Evolutionary conservation across 2,113 vertebrate genomes (phyloP).

Genomic region (Stigmatopora argus): DNA sequence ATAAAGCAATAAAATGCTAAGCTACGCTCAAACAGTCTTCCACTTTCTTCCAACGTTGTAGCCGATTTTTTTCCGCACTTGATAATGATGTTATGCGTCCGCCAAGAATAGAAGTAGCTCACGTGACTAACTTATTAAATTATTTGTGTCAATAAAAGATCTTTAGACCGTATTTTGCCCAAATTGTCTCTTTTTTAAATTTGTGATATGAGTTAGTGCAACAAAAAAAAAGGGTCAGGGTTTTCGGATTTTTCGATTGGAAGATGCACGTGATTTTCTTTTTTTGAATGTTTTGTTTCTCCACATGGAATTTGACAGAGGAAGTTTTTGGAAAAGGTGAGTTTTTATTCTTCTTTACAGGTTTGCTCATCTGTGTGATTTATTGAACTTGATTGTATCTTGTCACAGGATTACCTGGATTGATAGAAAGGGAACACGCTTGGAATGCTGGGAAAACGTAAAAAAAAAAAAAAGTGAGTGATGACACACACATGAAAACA

Average conservation of each 20-base stretch:
- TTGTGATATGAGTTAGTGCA: too few species aligned
- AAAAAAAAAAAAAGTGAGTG: not conserved
- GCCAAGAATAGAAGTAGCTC: slow-evolving; percentile 71
- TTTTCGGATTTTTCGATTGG: not conserved
- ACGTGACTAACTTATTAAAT: slow-evolving; percentile 92
- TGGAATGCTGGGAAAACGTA: slow-evolving; percentile 34
- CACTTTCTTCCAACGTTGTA: not conserved
- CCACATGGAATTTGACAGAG: too few species aligned
- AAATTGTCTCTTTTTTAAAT: slow-evolving; percentile 3
- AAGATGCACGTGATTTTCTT: not conserved
- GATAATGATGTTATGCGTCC: slow-evolving; percentile 35
- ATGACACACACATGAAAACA: not conserved
- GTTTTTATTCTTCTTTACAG: not conserved
- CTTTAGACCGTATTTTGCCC: slow-evolving; percentile 69
- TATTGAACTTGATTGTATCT: slow-evolving; percentile 34
- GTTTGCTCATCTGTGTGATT: slow-evolving; percentile 28
- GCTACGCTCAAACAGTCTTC: slow-evolving; percentile 15
- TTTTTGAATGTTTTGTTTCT: not conserved
- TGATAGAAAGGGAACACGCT: slow-evolving; percentile 19
- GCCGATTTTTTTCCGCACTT: slow-evolving; percentile 32
- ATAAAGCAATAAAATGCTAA: slow-evolving; percentile 63
- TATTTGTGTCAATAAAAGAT: slow-evolving; percentile 92
- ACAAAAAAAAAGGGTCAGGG: not conserved
- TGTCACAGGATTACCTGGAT: slow-evolving; percentile 5
- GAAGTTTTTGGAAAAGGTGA: not conserved